Conservation (phyloP, 2,888 invertebrate genomes). For the Drosophila meridiana region DNA sequence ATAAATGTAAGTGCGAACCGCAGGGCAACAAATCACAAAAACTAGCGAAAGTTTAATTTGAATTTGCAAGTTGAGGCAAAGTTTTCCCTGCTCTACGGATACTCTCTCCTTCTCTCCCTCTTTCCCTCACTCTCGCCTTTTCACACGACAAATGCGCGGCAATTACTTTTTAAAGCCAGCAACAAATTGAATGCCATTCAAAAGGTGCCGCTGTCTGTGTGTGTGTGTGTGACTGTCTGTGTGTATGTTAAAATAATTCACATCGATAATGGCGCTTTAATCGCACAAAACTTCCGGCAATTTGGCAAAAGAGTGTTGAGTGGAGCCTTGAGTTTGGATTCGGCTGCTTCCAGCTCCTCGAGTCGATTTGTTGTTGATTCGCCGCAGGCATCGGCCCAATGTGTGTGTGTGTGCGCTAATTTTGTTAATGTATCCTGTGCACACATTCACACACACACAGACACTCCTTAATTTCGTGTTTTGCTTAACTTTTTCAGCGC, state of each 20-base stretch:
- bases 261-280: constrained; percentile 79
- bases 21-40: constrained; percentile 61
- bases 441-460: constrained; percentile 34
- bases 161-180: constrained; percentile 72
- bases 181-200: constrained; percentile 75
- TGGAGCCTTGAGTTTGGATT: constrained; percentile 23
- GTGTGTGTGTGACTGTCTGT: not conserved
- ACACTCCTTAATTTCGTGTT: constrained; percentile 68
- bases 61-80: constrained; percentile 71
- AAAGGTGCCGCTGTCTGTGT: constrained; percentile 2
- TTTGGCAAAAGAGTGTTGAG: constrained; percentile 73
- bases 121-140: not conserved
- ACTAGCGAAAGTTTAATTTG: constrained; percentile 73
- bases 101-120: not conserved
- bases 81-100: constrained; percentile 28
- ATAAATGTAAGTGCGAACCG: constrained; percentile 57
- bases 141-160: constrained; percentile 67
- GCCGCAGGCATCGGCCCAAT: constrained; percentile 42
- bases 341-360: constrained; percentile 21
- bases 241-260: constrained; percentile 70
- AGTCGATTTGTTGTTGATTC: constrained; percentile 67
- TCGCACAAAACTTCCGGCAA: constrained; percentile 79
- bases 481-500: constrained; percentile 60
- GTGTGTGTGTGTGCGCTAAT: constrained; percentile 58
- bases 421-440: constrained; percentile 76